Evolutionary conservation across 2,888 invertebrate genomes (phyloP).

Genomic region (Prosapia bicincta): DNA sequence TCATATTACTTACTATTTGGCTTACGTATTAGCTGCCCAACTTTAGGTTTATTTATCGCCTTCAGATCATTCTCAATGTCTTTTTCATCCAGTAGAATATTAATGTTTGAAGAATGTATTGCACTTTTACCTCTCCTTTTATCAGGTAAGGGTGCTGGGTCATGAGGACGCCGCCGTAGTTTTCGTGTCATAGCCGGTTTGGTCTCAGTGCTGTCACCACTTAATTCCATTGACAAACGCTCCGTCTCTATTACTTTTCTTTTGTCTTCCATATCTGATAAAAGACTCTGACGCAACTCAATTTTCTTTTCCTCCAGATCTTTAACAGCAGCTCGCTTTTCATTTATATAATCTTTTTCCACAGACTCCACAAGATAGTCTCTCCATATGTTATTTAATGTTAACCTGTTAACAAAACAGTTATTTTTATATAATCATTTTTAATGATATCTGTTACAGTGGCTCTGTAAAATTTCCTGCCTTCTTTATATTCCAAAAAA

Average conservation of each 20-base stretch:
- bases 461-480: too few species aligned
- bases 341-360: constrained; percentile 81
- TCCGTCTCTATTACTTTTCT: constrained; percentile 85
- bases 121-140: constrained; percentile 79
- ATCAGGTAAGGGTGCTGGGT: constrained; percentile 79
- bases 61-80: constrained; percentile 86
- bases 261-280: constrained; percentile 92
- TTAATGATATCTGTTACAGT: too few species aligned
- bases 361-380: constrained; percentile 83
- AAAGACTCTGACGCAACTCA: constrained; percentile 82
- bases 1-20: constrained; percentile 48
- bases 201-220: constrained; percentile 39
- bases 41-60: constrained; percentile 48
- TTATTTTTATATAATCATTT: too few species aligned
- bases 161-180: constrained; percentile 86
- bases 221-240: constrained; percentile 78
- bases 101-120: constrained; percentile 69
- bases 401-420: constrained; percentile 46
- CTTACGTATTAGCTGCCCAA: constrained; percentile 50
- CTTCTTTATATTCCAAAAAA: too few species aligned
- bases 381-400: constrained; percentile 70
- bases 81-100: constrained; percentile 81
- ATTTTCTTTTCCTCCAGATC: constrained; percentile 95
- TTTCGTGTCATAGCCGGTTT: constrained; percentile 96
- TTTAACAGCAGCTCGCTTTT: constrained; percentile 83